These are phyloP conservation scores for Drosophila putrida DNA, from an alignment of 2,888 invertebrate species.

Conservation along the genomic window DNA sequence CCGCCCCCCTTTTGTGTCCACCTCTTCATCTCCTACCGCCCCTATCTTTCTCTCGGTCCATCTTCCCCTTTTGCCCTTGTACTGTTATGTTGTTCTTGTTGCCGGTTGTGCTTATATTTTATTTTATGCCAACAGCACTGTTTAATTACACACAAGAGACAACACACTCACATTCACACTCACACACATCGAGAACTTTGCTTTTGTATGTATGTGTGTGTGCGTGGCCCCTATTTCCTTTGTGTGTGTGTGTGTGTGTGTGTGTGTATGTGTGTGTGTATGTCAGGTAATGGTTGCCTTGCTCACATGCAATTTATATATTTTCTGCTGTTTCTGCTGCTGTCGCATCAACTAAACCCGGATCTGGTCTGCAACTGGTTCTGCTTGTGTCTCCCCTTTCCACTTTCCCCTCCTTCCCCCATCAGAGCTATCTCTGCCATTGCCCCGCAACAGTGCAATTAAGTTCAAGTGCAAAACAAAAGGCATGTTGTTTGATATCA, in stretches of 20 bases:
- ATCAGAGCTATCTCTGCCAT: no score
- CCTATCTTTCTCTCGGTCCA: not conserved
- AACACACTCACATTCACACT: conserved; percentile 50
- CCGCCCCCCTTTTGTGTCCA: not conserved
- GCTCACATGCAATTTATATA: conserved; percentile 78
- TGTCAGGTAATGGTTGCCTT: conserved; percentile 74
- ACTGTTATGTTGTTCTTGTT: conserved; percentile 37
- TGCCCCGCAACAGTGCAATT: conserved; percentile 60
- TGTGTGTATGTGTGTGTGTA: conserved; percentile 28
- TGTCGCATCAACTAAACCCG: conserved; percentile 56
- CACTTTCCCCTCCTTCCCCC: rapidly evolving
- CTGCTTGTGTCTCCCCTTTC: conserved; percentile 6
- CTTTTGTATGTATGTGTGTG: conserved; percentile 20
- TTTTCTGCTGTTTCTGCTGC: conserved; percentile 56
- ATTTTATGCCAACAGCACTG: conserved; percentile 81
- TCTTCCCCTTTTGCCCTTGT: conserved; percentile 34
- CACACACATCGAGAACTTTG: conserved; percentile 35
- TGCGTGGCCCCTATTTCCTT: conserved; percentile 40
- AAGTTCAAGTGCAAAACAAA: conserved; percentile 79
- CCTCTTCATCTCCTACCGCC: not conserved
- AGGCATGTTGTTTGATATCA: conserved; percentile 79
- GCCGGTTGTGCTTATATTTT: conserved; percentile 75
- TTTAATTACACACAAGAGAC: conserved; percentile 81
- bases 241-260: conserved; percentile 21
- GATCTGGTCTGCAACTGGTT: conserved; percentile 32